phyloP scores from a whole-genome alignment of 2,888 invertebrate species.

The Tanytarsus gracilentus region DNA sequence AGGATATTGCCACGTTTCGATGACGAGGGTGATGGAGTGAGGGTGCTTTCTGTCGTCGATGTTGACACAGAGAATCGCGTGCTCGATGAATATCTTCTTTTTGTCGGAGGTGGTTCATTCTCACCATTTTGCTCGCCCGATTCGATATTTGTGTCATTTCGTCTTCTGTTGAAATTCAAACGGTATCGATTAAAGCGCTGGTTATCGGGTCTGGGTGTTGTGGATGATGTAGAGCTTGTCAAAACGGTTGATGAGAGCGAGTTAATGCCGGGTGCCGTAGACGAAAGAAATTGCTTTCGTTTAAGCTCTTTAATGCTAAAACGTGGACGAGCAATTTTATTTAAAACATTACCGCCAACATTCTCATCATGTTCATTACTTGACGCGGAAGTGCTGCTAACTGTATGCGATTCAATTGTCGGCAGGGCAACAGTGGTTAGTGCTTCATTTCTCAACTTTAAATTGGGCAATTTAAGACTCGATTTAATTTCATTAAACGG shows the following conservation, averaged over 20 bases:
- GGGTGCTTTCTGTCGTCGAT: constrained; percentile 35
- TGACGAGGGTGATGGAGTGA: constrained; percentile 1
- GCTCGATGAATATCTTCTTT: constrained; percentile 30
- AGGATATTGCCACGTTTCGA: not conserved
- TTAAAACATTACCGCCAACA: not conserved
- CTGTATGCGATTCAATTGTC: not conserved
- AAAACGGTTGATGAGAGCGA: constrained; percentile 37
- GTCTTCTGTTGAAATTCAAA: constrained; percentile 18
- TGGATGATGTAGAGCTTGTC: constrained; percentile 31
- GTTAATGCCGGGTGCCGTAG: constrained; percentile 44
- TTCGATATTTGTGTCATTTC: constrained; percentile 13
- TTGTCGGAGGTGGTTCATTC: constrained; percentile 29
- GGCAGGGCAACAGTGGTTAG: not conserved
- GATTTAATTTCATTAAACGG: constrained; percentile 8
- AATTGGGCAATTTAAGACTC: constrained; percentile 13
- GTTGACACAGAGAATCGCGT: constrained; percentile 15
- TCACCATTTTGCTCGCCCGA: constrained; percentile 7
- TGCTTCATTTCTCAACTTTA: constrained; percentile 18
- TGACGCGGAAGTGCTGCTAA: not conserved
- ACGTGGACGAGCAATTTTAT: constrained; percentile 46
- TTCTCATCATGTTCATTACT: not conserved
- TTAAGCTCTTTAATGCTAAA: constrained; percentile 72
- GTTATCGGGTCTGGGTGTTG: constrained; percentile 23
- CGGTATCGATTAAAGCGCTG: constrained; percentile 29
- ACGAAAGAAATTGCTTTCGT: constrained; percentile 53